A percentile compares a stretch with the other conserved stretches of the same genome.
phyloP scores from a whole-genome alignment of 2,113 vertebrate genomes.

The Antechinus flavipes region DNA sequence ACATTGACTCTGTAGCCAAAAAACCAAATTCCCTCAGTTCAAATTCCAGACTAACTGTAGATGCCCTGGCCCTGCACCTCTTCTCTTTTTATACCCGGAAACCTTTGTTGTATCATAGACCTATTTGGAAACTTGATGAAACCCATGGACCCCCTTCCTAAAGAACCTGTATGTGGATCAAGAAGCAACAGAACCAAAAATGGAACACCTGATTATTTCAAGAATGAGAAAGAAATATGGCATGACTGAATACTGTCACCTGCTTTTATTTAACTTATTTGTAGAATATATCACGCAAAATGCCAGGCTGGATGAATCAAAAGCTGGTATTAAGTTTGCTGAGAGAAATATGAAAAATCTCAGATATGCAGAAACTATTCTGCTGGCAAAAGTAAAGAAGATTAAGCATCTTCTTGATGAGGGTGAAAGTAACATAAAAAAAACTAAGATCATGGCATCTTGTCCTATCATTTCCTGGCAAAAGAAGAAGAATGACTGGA shows the following conservation, averaged over 20 bases:
- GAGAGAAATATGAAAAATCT: background rate
- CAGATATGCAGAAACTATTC: background rate
- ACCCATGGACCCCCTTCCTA: background rate
- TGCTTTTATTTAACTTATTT: background rate
- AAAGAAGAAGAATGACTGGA: background rate
- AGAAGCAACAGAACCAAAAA: background rate
- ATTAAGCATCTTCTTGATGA: background rate
- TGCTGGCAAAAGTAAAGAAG: background rate
- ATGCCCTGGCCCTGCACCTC: background rate
- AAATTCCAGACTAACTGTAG: background rate
- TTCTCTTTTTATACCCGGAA: background rate
- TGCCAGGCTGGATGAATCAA: background rate
- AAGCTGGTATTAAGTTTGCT: background rate
- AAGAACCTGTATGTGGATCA: background rate
- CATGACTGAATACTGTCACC: background rate
- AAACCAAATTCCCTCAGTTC: background rate
- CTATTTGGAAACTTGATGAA: background rate
- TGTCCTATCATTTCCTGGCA: background rate
- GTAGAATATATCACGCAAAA: background rate
- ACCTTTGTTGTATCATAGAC: background rate
- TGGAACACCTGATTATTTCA: background rate
- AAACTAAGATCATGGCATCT: background rate
- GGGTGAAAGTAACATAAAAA: background rate
- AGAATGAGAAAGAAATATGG: background rate
- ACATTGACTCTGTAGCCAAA: background rate